These are phyloP conservation scores for Elgonia sp. DNA, from an alignment of 2,888 invertebrate species.

Conservation along the genomic window DNA sequence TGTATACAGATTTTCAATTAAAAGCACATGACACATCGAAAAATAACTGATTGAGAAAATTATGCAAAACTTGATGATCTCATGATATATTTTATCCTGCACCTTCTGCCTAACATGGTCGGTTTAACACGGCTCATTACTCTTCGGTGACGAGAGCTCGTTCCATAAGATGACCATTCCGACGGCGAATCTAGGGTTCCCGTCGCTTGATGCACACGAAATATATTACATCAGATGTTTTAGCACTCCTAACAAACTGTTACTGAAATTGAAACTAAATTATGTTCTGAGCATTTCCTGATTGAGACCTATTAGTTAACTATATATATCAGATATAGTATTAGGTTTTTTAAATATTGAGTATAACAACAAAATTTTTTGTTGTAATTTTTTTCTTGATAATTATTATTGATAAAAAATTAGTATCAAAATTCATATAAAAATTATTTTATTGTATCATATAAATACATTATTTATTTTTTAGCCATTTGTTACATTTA, in stretches of 20 bases:
- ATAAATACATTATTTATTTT: too few species aligned
- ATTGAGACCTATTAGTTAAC: not conserved
- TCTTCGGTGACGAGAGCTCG: slow-evolving; percentile 76
- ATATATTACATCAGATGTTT: slow-evolving; percentile 51
- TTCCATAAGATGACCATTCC: slow-evolving; percentile 75
- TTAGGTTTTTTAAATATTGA: too few species aligned
- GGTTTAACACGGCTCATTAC: slow-evolving; percentile 82
- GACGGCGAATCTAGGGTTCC: slow-evolving; percentile 70
- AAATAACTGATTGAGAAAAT: slow-evolving; percentile 64
- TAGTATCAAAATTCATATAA: too few species aligned
- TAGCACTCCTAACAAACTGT: slow-evolving; percentile 23
- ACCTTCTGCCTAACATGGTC: slow-evolving; percentile 83
- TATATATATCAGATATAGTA: too few species aligned
- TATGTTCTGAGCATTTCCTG: not conserved
- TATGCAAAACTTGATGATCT: slow-evolving; percentile 78
- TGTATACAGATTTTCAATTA: not conserved
- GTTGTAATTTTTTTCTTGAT: too few species aligned
- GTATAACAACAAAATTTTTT: too few species aligned
- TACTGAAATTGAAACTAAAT: slow-evolving; percentile 33
- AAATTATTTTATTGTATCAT: too few species aligned
- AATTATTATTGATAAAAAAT: too few species aligned
- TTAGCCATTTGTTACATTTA: too few species aligned
- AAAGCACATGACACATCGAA: slow-evolving; percentile 1
- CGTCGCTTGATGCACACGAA: slow-evolving; percentile 53
- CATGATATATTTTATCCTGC: slow-evolving; percentile 77